Evolutionary conservation across 2,113 vertebrate genomes (phyloP).

Genomic region (Peucedramus taeniatus): DNA sequence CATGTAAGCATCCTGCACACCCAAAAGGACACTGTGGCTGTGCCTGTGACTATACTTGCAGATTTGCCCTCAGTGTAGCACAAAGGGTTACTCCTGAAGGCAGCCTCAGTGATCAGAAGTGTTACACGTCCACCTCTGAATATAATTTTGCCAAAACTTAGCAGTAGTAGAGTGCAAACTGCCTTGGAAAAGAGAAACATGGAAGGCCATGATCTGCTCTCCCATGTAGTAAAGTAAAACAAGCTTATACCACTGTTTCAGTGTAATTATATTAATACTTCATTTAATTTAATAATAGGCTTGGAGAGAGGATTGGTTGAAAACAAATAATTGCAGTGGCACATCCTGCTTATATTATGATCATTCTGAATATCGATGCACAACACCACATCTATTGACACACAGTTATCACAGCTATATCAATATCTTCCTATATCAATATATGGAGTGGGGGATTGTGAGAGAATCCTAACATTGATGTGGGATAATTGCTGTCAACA

Average conservation of each 20-base stretch:
- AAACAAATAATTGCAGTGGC: not conserved
- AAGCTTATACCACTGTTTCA: not conserved
- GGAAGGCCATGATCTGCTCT: not conserved
- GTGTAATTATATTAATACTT: not conserved
- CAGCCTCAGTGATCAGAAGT: not conserved
- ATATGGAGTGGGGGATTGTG: not conserved
- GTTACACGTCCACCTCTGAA: not conserved
- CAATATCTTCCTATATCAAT: not conserved
- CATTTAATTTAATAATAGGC: not conserved
- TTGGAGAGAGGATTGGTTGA: not conserved
- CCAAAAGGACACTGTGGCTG: rapidly evolving
- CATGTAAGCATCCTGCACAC: not conserved
- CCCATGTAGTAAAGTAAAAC: not conserved
- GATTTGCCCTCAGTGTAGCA: not conserved
- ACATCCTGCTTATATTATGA: not conserved
- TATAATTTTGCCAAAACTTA: not conserved
- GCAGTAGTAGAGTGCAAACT: not conserved
- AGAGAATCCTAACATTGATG: not conserved
- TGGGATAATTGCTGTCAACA: not conserved
- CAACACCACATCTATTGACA: not conserved
- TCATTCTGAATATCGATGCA: not conserved
- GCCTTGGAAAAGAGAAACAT: not conserved
- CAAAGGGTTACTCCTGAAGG: not conserved
- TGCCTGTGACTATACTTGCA: not conserved
- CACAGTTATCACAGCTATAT: not conserved